Percentiles rank a stretch among this genome's conserved stretches.
Conservation (phyloP, 2,888 invertebrate species). For the Nemotelus pantherinus region DNA sequence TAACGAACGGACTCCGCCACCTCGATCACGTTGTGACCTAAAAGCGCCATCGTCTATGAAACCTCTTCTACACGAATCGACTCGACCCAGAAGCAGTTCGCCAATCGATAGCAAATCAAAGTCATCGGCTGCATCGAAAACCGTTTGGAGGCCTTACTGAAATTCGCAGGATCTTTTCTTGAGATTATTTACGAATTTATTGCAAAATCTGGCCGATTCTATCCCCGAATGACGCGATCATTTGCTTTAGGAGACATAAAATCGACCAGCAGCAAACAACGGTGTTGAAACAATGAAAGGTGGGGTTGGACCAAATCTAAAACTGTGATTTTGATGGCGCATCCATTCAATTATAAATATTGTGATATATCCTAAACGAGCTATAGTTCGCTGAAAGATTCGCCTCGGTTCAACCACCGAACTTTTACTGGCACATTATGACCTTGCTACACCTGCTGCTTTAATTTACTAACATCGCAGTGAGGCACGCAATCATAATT, state of each 20-base stretch:
- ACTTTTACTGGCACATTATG: background rate
- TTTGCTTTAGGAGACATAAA: background rate
- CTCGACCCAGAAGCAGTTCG: slow-evolving; percentile 58
- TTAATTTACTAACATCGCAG: too few relatives aligned
- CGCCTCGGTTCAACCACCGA: background rate
- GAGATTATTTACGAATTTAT: slow-evolving; percentile 3
- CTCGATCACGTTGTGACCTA: slow-evolving; percentile 65
- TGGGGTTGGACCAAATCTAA: slow-evolving; percentile 19
- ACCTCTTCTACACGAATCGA: slow-evolving; percentile 56
- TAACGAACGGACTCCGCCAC: slow-evolving; percentile 60
- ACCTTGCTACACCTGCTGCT: too few relatives aligned
- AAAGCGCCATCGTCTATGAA: slow-evolving; percentile 71
- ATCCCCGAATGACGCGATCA: background rate
- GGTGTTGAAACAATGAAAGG: background rate
- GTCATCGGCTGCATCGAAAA: slow-evolving; percentile 70
- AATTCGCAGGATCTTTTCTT: slow-evolving; percentile 18
- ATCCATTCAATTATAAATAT: background rate
- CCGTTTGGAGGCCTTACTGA: slow-evolving; percentile 80
- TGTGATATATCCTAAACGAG: slow-evolving; percentile 27
- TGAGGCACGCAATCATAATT: background rate
- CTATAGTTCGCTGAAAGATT: slow-evolving; percentile 10
- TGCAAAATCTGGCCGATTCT: slow-evolving; percentile 11
- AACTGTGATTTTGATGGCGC: slow-evolving; percentile 34
- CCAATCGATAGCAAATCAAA: slow-evolving; percentile 69
- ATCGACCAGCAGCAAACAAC: background rate